Evolutionary conservation across 2,113 vertebrate species (phyloP).

Genomic region (Progne subis): DNA sequence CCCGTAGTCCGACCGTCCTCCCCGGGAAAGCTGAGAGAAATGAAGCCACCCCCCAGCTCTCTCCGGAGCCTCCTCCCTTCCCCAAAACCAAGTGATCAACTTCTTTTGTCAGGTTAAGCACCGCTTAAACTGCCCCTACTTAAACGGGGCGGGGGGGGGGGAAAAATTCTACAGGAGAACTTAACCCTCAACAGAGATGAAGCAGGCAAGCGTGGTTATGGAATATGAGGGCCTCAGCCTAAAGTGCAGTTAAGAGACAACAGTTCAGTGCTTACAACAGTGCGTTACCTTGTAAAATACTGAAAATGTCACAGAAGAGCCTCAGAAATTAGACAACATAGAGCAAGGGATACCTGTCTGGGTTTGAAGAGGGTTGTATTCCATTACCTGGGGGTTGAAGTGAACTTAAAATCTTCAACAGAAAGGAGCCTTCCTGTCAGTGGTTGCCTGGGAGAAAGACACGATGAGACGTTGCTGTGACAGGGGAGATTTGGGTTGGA

Average conservation of each 20-base stretch:
- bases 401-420: neutral
- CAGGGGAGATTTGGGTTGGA: no score
- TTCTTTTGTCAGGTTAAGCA: no score
- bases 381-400: neutral
- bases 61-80: no score
- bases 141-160: no score
- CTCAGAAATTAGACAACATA: neutral
- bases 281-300: neutral
- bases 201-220: rapidly evolving
- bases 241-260: neutral
- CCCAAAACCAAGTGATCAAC: no score
- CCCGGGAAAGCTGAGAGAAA: no score
- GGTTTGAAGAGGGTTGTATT: neutral
- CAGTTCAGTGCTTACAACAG: neutral
- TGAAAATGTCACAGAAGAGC: neutral
- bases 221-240: neutral
- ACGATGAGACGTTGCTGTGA: neutral
- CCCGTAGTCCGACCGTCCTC: no score
- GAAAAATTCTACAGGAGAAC: no score
- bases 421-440: neutral
- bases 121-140: no score
- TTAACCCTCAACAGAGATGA: no score
- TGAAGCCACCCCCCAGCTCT: no score
- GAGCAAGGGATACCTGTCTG: rapidly evolving
- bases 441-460: neutral